Conservation (phyloP, 2,888 invertebrate species). For the Andrena bucephala region DNA sequence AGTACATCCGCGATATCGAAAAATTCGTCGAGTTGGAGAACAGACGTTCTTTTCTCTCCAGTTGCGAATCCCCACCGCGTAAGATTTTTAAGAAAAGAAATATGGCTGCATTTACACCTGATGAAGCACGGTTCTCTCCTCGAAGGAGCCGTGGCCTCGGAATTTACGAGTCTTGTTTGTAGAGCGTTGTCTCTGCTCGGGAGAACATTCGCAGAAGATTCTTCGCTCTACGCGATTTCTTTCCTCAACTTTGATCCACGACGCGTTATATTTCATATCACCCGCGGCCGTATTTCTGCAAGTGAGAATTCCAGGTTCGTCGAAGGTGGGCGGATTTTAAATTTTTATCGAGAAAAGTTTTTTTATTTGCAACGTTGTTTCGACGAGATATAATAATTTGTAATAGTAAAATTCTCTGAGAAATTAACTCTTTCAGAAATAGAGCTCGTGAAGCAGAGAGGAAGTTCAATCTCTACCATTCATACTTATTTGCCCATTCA, state of each 20-base stretch:
- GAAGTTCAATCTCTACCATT: too few species aligned
- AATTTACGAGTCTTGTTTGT: conserved; percentile 79
- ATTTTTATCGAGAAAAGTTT: not conserved
- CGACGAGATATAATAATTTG: too few species aligned
- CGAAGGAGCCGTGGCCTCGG: conserved; percentile 53
- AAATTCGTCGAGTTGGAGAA: not conserved
- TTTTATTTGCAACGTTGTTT: not conserved
- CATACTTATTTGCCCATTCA: too few species aligned
- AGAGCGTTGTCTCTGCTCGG: conserved; percentile 50
- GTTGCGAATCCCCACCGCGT: conserved; percentile 11
- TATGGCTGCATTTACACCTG: conserved; percentile 70
- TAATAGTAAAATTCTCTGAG: too few species aligned
- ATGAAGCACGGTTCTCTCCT: conserved; percentile 71
- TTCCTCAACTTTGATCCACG: conserved; percentile 22
- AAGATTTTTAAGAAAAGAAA: conserved; percentile 58
- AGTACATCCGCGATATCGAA: conserved; percentile 21
- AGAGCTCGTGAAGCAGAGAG: too few species aligned
- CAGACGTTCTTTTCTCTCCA: not conserved
- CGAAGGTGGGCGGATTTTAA: not conserved
- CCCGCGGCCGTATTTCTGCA: not conserved
- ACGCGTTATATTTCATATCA: conserved; percentile 36
- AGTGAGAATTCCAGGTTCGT: not conserved
- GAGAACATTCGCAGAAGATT: conserved; percentile 64
- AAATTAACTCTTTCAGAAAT: too few species aligned
- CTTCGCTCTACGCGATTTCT: conserved; percentile 27